A percentile compares a stretch with the other conserved stretches of the same genome.
Evolutionary conservation across 2,888 invertebrate species (phyloP).

Genomic region (Cryptus viduatorius): DNA sequence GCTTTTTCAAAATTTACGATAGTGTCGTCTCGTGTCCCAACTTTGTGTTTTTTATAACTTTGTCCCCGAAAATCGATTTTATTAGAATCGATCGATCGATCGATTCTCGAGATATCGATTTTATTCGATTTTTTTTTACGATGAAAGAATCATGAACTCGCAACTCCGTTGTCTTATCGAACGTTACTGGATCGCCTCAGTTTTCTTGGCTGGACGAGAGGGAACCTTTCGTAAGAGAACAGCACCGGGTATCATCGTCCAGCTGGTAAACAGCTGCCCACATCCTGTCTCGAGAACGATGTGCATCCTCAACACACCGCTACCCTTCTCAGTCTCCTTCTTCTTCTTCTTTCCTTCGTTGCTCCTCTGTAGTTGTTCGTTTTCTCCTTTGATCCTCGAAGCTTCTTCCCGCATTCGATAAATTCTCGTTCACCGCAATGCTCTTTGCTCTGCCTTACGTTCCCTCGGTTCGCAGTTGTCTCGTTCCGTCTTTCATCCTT

Average conservation of each 20-base stretch:
- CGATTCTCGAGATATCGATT: too few species aligned
- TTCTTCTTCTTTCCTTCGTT: constrained; percentile 57
- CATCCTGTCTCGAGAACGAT: constrained; percentile 77
- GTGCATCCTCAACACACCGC: constrained; percentile 68
- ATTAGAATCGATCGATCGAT: too few species aligned
- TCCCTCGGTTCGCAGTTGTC: constrained; percentile 1
- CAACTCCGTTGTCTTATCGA: neutral
- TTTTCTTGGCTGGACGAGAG: constrained; percentile 64
- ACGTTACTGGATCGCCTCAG: neutral
- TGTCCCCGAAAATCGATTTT: too few species aligned
- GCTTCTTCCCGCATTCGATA: constrained; percentile 52
- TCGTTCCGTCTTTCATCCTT: neutral
- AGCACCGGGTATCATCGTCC: constrained; percentile 78
- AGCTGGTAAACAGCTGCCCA: constrained; percentile 84
- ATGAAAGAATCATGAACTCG: neutral
- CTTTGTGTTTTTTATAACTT: too few species aligned
- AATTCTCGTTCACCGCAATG: constrained; percentile 50
- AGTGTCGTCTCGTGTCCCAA: too few species aligned
- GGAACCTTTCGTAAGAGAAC: constrained; percentile 57
- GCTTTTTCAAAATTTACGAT: too few species aligned
- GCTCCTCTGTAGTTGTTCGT: constrained; percentile 47
- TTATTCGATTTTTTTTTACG: too few species aligned
- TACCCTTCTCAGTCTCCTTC: constrained; percentile 64
- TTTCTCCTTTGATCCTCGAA: constrained; percentile 29
- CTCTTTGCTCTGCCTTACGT: constrained; percentile 1